phyloP scores from a whole-genome alignment of 2,888 invertebrate genomes.

The Auanema sp. region DNA sequence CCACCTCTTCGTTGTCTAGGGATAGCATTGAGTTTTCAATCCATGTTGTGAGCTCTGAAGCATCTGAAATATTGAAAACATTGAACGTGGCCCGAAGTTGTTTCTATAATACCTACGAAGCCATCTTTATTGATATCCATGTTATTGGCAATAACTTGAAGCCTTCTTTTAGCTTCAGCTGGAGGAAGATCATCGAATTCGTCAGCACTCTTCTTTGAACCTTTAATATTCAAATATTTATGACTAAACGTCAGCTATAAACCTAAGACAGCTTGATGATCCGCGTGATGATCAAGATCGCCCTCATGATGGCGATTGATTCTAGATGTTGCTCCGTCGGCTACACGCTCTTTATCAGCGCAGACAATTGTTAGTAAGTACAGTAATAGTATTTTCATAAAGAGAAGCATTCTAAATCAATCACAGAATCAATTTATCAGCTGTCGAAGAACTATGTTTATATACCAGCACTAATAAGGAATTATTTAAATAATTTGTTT shows the following conservation, averaged over 20 bases:
- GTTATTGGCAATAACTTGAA: constrained; percentile 77
- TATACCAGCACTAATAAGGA: too few relatives aligned
- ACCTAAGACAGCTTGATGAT: constrained; percentile 48
- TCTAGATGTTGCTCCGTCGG: constrained; percentile 21
- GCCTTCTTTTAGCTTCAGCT: constrained; percentile 80
- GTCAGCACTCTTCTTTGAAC: constrained; percentile 86
- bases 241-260: background rate
- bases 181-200: constrained; percentile 84
- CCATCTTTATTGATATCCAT: constrained; percentile 86
- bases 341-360: constrained; percentile 32
- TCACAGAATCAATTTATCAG: too few relatives aligned
- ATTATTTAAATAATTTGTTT: constrained; percentile 1
- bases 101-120: constrained; percentile 73
- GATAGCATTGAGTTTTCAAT: constrained; percentile 86
- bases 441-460: too few relatives aligned
- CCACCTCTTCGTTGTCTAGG: constrained; percentile 61
- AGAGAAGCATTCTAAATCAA: too few relatives aligned
- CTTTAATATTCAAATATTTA: constrained; percentile 63
- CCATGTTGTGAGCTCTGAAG: constrained; percentile 82
- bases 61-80: constrained; percentile 21
- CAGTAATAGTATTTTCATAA: constrained; percentile 6
- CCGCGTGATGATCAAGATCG: constrained; percentile 28
- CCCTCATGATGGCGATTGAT: constrained; percentile 21
- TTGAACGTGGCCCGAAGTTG: constrained; percentile 43
- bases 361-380: constrained; percentile 14